A percentile compares a stretch with the other conserved stretches of the same genome.
These are phyloP conservation scores for Hyla sarda DNA, from an alignment of 2,113 vertebrate genomes.

Conservation along the genomic window DNA sequence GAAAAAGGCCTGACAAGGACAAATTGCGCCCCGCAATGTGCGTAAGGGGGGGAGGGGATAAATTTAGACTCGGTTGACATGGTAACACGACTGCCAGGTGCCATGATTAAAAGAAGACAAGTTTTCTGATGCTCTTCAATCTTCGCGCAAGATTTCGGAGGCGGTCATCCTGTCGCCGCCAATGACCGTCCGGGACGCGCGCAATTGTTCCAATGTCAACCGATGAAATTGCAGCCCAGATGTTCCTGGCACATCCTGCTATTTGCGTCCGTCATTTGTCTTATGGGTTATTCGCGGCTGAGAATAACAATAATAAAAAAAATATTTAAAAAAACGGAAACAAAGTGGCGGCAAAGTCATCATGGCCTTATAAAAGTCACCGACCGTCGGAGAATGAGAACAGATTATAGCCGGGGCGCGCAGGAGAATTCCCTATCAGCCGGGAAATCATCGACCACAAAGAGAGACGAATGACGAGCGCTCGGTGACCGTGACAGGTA, in stretches of 20 bases:
- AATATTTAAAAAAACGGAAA: too few species aligned
- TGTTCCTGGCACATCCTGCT: slow-evolving; percentile 51
- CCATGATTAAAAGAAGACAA: slow-evolving; percentile 38
- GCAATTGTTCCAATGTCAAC: slow-evolving; percentile 47
- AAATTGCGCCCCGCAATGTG: slow-evolving; percentile 10
- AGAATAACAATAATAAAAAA: not conserved
- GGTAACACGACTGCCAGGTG: slow-evolving; percentile 53
- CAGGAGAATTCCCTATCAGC: slow-evolving; percentile 35
- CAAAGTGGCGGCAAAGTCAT: slow-evolving; percentile 45
- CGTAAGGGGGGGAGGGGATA: slow-evolving; percentile 44
- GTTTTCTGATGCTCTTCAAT: slow-evolving; percentile 7
- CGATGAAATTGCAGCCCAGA: slow-evolving; percentile 41
- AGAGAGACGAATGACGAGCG: not conserved
- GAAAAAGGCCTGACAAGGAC: slow-evolving; percentile 45
- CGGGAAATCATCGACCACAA: not conserved
- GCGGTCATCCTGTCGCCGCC: not conserved
- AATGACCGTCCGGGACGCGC: not conserved
- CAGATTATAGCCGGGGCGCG: not conserved
- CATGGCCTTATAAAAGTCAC: slow-evolving; percentile 32
- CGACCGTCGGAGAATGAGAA: slow-evolving; percentile 6
- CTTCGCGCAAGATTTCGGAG: not conserved
- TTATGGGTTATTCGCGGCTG: not conserved
- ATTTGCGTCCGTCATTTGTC: slow-evolving; percentile 12
- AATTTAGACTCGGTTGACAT: slow-evolving; percentile 55
- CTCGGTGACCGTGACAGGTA: not conserved